Percentiles rank a stretch among this genome's conserved stretches.
Conservation (phyloP, 2,888 invertebrate species). For the Heliconius aoede region DNA sequence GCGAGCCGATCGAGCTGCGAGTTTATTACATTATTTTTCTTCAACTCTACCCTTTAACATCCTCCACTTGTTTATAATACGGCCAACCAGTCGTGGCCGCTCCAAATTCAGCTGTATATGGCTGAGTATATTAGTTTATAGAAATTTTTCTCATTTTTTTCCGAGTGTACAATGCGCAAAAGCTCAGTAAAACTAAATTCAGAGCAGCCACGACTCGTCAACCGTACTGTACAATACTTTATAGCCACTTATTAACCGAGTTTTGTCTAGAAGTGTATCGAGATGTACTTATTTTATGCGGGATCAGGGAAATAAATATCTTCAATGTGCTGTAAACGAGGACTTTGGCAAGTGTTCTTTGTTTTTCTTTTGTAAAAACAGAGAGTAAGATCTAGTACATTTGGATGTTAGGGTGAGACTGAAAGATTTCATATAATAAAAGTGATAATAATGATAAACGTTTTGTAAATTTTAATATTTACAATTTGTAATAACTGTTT, state of each 20-base stretch:
- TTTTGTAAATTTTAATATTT: too few relatives aligned
- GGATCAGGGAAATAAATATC: constrained; percentile 15
- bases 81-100: not conserved
- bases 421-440: too few relatives aligned
- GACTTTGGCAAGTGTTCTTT: not conserved
- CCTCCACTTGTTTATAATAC: constrained; percentile 16
- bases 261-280: constrained; percentile 4
- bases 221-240: constrained; percentile 5
- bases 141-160: too few relatives aligned
- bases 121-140: too few relatives aligned
- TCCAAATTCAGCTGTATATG: not conserved
- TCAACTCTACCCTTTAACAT: constrained; percentile 26
- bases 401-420: not conserved
- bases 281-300: constrained; percentile 7
- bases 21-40: constrained; percentile 32
- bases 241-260: constrained; percentile 27
- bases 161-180: not conserved
- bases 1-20: constrained; percentile 35
- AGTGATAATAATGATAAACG: too few relatives aligned
- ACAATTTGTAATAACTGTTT: too few relatives aligned
- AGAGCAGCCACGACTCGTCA: not conserved
- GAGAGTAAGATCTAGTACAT: not conserved
- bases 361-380: not conserved
- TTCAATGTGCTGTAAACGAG: not conserved
- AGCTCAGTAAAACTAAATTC: not conserved